Evolutionary conservation across 2,888 invertebrate species (phyloP).

Genomic region (Muscina levida): DNA sequence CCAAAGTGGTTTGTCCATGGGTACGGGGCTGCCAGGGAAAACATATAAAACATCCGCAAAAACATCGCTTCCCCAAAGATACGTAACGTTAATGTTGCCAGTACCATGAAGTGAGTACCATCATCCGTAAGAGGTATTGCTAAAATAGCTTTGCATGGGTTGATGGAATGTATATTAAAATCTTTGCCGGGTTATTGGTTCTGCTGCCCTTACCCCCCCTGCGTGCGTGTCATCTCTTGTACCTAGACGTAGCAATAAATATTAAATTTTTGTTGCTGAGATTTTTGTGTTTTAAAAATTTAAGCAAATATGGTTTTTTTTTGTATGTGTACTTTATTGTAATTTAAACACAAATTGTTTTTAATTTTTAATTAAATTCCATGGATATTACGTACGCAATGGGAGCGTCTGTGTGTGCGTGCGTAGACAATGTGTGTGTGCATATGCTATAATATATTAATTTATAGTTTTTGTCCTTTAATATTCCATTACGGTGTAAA

Average conservation of each 20-base stretch:
- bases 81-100: too few relatives aligned
- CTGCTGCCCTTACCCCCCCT: background rate
- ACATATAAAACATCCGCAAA: constrained; percentile 28
- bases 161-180: constrained; percentile 2
- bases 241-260: background rate
- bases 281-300: constrained; percentile 4
- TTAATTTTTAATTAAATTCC: background rate
- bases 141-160: too few relatives aligned
- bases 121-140: background rate
- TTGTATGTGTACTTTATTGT: background rate
- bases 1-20: background rate
- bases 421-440: too few relatives aligned
- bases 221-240: too few relatives aligned
- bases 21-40: background rate
- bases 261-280: constrained; percentile 3
- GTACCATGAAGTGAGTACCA: too few relatives aligned
- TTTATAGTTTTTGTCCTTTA: too few relatives aligned
- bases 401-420: too few relatives aligned
- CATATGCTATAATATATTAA: too few relatives aligned
- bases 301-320: constrained; percentile 3
- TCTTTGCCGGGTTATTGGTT: constrained; percentile 17
- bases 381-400: background rate
- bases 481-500: too few relatives aligned
- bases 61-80: too few relatives aligned
- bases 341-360: background rate